Evolutionary conservation across 1,140 invertebrate species (phyloP).

Genomic region (Aphaenogaster ashmeadi): DNA sequence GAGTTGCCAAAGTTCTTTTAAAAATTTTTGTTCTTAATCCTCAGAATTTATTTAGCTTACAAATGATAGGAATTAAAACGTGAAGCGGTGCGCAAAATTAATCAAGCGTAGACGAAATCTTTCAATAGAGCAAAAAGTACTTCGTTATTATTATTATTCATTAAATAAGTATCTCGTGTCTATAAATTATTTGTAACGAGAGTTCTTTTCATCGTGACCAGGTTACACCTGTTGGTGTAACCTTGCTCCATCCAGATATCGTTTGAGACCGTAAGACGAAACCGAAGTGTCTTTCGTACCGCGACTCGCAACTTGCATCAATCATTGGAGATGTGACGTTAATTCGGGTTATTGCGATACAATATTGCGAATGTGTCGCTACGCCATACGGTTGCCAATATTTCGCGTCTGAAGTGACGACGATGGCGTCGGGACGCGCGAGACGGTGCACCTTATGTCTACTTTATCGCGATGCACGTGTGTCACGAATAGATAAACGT

Average conservation of each 20-base stretch:
- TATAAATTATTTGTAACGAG: conserved; percentile 26
- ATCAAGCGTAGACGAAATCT: not conserved
- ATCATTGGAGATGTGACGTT: conserved; percentile 27
- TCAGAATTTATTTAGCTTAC: not conserved
- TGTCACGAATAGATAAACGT: conserved; percentile 61
- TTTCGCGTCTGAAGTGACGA: conserved; percentile 23
- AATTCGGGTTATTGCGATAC: conserved; percentile 50
- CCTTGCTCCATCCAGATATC: not conserved
- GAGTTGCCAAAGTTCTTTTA: no score
- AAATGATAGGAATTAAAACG: not conserved
- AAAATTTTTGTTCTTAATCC: not conserved
- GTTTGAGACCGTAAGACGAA: conserved; percentile 6
- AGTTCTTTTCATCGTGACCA: not conserved
- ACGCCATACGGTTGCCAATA: conserved; percentile 38
- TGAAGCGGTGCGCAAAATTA: not conserved
- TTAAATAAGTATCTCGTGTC: not conserved
- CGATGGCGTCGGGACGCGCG: conserved; percentile 4
- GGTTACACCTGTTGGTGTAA: conserved; percentile 25
- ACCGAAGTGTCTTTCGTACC: not conserved
- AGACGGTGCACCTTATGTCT: conserved; percentile 10
- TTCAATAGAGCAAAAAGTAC: not conserved
- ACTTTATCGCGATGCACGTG: conserved; percentile 50
- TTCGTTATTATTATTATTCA: not conserved
- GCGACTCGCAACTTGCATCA: not conserved
- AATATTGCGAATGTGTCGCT: conserved; percentile 40